Evolutionary conservation across 2,888 invertebrate genomes (phyloP), one percentile per base, ranked within the genome.

Genomic region (Eledona agricola): DNA sequence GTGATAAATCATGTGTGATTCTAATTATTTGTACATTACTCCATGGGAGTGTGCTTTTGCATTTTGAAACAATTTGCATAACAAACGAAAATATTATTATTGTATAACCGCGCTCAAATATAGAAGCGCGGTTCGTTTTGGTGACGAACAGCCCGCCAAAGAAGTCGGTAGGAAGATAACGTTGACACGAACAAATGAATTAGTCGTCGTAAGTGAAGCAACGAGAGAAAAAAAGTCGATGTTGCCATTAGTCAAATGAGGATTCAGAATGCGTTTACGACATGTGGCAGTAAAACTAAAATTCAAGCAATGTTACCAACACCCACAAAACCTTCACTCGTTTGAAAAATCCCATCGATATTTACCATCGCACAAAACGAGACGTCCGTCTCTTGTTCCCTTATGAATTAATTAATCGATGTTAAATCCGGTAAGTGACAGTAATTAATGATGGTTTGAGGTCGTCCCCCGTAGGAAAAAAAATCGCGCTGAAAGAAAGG

Each of bases 381-480:
- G n/a, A n/a, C n/a, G n/a, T n/a, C n/a, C n/a, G n/a, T n/a, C n/a
- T n/a, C n/a, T n/a, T n/a, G n/a, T n/a, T n/a, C 22, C 43, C 32
- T 28, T 32, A 4, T 1, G n/a, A 17, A 40, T 9, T 9, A 28
- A 23, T 10, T 22, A 11, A 31, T 16, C 13, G 26, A 23, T n/a
- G 13, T 9, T 20, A n/a, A 17, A 13, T 29, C 22, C 42, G n/a
- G n/a, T n/a, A 7, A 22, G 29, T 29, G 29, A 29, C 29, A 20
- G 22, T 42, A 22, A 23, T 45, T 45, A 19, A 45, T 45, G 22
- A 45, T 45, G 19, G 10, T 1, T 4, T 23, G 23, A 45, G 45
- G 34, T 45, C 40, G 28, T 26, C 40, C 40, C 40, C 28, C 42
- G 42, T 31, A 20, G 10, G n/a, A n/a, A n/a, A 31, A 31, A 43